phyloP scores from a whole-genome alignment of 2,113 vertebrate species.

The rat (Rattus norvegicus) region DNA sequence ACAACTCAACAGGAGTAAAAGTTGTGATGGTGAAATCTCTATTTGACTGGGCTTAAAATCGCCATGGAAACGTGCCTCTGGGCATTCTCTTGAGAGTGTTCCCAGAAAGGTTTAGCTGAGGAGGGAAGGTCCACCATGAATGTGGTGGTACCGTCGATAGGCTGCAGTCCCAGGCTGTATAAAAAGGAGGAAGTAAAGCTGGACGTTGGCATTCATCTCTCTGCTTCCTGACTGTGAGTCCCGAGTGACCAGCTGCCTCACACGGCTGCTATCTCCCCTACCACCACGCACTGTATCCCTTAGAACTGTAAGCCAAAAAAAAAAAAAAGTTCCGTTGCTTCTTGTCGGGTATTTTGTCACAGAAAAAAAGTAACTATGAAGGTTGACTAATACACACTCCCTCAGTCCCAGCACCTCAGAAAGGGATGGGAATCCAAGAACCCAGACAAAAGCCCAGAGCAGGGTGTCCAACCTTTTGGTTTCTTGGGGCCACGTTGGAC shows the following conservation, averaged over 20 bases:
- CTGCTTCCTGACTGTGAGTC: background rate
- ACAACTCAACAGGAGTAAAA: background rate
- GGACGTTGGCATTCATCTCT: too few relatives aligned
- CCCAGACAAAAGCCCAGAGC: background rate
- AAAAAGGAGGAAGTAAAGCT: background rate
- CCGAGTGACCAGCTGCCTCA: background rate
- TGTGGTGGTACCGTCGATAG: background rate
- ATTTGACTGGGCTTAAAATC: background rate
- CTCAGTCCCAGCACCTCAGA: background rate
- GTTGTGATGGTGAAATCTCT: background rate
- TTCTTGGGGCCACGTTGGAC: background rate
- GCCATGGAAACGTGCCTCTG: background rate
- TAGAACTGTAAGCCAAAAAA: background rate
- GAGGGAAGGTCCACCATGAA: background rate
- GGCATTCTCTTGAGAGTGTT: background rate
- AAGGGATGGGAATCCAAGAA: background rate
- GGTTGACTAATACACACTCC: background rate
- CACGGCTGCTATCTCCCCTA: rapidly evolving
- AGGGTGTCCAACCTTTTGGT: background rate
- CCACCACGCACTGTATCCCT: background rate
- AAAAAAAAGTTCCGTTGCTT: background rate
- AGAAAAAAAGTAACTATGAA: background rate
- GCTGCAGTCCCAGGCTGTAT: background rate
- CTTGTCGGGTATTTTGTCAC: background rate
- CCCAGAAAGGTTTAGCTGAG: background rate